Conservation (phyloP, 2,797 vertebrate genomes). For the Cynopterus sphinx region DNA sequence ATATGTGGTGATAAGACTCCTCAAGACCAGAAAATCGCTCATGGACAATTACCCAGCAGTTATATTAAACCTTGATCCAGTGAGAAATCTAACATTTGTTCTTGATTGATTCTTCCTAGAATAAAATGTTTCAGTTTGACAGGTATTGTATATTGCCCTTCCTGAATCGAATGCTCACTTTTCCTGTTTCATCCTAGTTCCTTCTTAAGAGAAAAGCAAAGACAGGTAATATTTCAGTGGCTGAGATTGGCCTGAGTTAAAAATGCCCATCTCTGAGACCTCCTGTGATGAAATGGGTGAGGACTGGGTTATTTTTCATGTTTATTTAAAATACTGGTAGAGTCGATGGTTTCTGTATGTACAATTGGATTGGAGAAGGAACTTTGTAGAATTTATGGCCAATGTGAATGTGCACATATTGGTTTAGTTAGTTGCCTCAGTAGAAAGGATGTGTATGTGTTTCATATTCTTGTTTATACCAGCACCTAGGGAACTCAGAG, state of each 20-base stretch:
- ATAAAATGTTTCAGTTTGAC: slow-evolving; percentile 37
- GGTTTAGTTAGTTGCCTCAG: background rate
- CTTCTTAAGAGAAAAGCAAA: background rate
- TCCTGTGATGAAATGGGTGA: background rate
- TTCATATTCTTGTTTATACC: background rate
- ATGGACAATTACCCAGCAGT: background rate
- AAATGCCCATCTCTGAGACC: background rate
- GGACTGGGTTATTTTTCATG: background rate
- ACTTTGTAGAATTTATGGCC: background rate
- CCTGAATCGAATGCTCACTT: background rate
- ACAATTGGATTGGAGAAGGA: background rate
- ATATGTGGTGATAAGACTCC: background rate
- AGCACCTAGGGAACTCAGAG: background rate
- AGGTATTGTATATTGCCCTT: background rate
- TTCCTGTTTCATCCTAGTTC: background rate
- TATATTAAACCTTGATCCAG: background rate
- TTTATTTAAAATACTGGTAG: background rate
- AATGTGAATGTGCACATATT: background rate
- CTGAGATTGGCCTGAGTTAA: background rate
- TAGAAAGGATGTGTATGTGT: background rate
- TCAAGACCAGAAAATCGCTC: background rate
- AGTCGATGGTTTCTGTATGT: background rate
- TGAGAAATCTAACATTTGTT: slow-evolving; percentile 33
- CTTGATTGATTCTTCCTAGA: background rate
- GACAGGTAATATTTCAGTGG: background rate